phyloP scores from a whole-genome alignment of 2,888 invertebrate species.

The Andrena marginata region DNA sequence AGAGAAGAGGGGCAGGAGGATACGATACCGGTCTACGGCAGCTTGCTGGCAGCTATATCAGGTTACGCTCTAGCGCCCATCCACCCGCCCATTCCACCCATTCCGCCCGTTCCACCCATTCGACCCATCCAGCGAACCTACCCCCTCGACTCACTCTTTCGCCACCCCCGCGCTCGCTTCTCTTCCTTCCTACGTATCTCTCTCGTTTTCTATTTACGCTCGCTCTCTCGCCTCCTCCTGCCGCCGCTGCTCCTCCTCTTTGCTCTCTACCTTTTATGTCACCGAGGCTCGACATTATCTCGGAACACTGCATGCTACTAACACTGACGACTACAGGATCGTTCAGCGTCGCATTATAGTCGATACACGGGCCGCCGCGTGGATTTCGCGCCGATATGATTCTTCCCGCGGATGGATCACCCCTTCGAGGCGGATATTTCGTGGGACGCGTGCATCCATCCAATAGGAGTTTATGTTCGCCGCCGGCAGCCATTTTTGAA shows the following conservation, averaged over 20 bases:
- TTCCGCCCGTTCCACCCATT: constrained; percentile 52
- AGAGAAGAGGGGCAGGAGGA: constrained; percentile 34
- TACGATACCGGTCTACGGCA: constrained; percentile 71
- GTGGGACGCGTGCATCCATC: background rate
- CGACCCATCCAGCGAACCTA: constrained; percentile 60
- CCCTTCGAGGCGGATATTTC: background rate
- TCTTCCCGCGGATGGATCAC: constrained; percentile 15
- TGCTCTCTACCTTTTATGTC: constrained; percentile 62
- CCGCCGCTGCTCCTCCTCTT: background rate
- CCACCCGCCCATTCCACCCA: constrained; percentile 57
- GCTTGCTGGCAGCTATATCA: constrained; percentile 77
- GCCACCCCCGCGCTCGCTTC: constrained; percentile 10
- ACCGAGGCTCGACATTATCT: constrained; percentile 69
- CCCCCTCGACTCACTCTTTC: constrained; percentile 47
- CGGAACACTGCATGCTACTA: constrained; percentile 60
- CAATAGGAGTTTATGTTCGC: constrained; percentile 21
- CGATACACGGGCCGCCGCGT: constrained; percentile 28
- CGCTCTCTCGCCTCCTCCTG: background rate
- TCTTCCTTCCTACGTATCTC: constrained; percentile 23
- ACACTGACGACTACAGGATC: constrained; percentile 39
- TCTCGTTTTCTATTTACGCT: constrained; percentile 47
- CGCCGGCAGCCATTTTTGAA: background rate
- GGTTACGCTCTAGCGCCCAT: constrained; percentile 77
- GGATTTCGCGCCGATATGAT: constrained; percentile 19
- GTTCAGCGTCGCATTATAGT: constrained; percentile 40